Evolutionary conservation across 1,140 invertebrate species (phyloP).

Genomic region (roundworm (Caenorhabditis elegans)): DNA sequence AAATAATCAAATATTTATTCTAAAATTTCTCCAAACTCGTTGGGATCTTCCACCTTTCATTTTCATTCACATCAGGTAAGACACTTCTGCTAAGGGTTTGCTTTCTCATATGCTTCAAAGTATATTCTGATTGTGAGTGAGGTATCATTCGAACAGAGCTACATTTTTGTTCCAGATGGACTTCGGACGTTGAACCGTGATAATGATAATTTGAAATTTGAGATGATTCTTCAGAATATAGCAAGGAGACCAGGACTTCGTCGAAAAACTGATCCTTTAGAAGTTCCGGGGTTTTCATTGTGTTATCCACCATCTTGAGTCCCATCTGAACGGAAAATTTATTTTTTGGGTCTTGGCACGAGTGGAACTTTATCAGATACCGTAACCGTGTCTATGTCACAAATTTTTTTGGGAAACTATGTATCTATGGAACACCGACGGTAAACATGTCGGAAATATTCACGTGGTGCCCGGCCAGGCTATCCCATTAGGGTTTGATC

Average conservation of each 20-base stretch:
- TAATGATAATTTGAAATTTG: not conserved
- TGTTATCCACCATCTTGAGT: slow-evolving; percentile 39
- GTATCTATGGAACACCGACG: too few species aligned
- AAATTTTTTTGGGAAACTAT: not conserved
- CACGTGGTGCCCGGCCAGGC: too few species aligned
- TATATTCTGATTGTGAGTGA: not conserved
- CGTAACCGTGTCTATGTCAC: too few species aligned
- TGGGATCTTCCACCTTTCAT: not conserved
- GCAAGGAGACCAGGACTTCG: slow-evolving; percentile 22
- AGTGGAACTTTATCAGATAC: too few species aligned
- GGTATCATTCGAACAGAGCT: not conserved
- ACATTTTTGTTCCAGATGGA: not conserved
- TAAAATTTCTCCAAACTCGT: not conserved
- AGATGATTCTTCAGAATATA: slow-evolving; percentile 46
- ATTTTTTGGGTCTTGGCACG: too few species aligned
- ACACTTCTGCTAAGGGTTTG: too few species aligned
- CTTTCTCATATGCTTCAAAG: not conserved
- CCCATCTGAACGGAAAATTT: slow-evolving; percentile 40
- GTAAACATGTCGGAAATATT: too few species aligned
- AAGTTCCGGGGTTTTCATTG: slow-evolving; percentile 33
- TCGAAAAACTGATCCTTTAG: slow-evolving; percentile 43
- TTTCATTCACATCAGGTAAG: not conserved
- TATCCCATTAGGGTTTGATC: too few species aligned
- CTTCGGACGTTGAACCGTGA: slow-evolving; percentile 8
- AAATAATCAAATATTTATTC: too few species aligned